phyloP scores from a whole-genome alignment of 2,113 vertebrate species.

The Pholis gunnellus region DNA sequence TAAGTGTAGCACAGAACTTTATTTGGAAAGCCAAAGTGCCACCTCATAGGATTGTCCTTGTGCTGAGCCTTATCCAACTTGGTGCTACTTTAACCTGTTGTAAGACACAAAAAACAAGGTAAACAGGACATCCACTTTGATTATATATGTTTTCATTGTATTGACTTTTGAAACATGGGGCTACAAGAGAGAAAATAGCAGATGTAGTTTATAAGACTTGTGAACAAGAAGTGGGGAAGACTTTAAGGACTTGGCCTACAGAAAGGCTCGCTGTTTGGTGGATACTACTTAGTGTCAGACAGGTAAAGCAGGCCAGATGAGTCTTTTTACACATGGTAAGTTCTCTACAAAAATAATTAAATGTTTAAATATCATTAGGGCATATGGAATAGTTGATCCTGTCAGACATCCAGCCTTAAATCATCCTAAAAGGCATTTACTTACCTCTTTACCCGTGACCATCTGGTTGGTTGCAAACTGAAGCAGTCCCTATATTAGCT shows the following conservation, averaged over 20 bases:
- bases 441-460: conserved; percentile 54
- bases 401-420: conserved; percentile 4
- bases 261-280: conserved; percentile 39
- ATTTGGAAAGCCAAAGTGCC: conserved; percentile 86
- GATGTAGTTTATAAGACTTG: not conserved
- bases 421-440: conserved; percentile 29
- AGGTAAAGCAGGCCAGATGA: conserved; percentile 58
- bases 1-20: conserved; percentile 90
- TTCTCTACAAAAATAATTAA: conserved; percentile 29
- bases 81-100: conserved; percentile 69
- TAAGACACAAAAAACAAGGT: conserved; percentile 61
- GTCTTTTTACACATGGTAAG: conserved; percentile 49
- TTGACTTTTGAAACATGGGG: conserved; percentile 7
- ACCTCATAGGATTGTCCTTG: conserved; percentile 78
- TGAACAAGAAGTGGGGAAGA: conserved; percentile 1
- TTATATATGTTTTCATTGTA: conserved; percentile 8
- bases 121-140: conserved; percentile 46
- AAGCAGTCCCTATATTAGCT: conserved; percentile 43
- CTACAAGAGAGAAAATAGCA: not conserved
- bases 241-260: conserved; percentile 44
- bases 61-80: conserved; percentile 65
- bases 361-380: conserved; percentile 20
- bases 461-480: conserved; percentile 72
- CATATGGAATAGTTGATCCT: conserved; percentile 24
- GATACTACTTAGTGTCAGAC: conserved; percentile 38